A percentile compares a stretch with the other conserved stretches of the same genome.
phyloP scores from a whole-genome alignment of 92 coral and sea anemone species.

The Paramuricea clavata region DNA sequence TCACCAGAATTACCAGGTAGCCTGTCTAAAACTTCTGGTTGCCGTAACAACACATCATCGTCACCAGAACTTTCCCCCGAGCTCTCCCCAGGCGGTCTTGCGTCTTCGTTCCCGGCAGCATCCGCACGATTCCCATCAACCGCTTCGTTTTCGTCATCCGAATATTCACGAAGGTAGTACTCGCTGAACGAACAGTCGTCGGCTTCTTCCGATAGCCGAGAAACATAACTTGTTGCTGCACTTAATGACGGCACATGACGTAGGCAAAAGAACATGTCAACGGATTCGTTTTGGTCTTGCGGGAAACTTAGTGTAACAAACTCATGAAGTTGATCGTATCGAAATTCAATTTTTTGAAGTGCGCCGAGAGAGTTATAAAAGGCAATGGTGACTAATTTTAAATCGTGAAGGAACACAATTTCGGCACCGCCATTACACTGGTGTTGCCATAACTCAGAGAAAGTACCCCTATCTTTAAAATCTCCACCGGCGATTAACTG shows the following conservation, averaged over 20 bases:
- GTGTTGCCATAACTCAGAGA: conserved; percentile 82
- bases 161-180: neutral
- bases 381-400: conserved; percentile 71
- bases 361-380: conserved; percentile 46
- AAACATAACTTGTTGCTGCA: neutral
- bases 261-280: conserved; percentile 12
- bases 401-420: conserved; percentile 86
- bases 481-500: conserved; percentile 78
- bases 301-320: conserved; percentile 35
- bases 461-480: conserved; percentile 73
- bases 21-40: neutral
- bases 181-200: conserved; percentile 69
- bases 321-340: conserved; percentile 81
- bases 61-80: conserved; percentile 8
- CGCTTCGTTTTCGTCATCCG: conserved; percentile 28
- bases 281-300: neutral
- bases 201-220: conserved; percentile 50
- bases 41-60: neutral
- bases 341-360: conserved; percentile 70
- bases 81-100: neutral
- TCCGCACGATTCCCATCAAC: conserved; percentile 32
- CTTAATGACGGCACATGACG: conserved; percentile 37
- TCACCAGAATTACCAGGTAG: neutral
- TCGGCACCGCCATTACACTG: conserved; percentile 55
- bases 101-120: neutral